These are phyloP conservation scores for Cetoscarus ocellatus DNA, from an alignment of 2,797 vertebrate genomes.

Conservation along the genomic window DNA sequence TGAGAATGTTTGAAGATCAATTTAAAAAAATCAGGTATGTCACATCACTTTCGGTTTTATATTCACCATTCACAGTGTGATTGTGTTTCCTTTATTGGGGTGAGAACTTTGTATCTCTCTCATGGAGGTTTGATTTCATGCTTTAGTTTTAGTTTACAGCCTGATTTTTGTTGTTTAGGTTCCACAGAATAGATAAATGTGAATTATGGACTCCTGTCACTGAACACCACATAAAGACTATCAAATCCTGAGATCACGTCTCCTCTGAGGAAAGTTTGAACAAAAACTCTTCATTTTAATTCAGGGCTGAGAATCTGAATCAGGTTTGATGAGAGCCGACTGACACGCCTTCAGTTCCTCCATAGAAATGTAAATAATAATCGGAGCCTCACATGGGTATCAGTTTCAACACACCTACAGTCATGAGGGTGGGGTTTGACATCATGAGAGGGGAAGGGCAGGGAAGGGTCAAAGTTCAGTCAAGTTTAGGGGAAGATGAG, in stretches of 20 bases:
- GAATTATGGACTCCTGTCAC: too few species aligned
- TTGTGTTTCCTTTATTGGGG: too few species aligned
- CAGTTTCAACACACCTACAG: neutral
- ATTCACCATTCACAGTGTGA: too few species aligned
- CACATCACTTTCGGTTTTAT: too few species aligned
- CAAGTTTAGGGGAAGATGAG: neutral
- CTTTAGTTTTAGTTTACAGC: neutral
- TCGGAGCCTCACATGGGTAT: neutral
- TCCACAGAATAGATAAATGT: too few species aligned
- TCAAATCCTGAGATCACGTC: too few species aligned
- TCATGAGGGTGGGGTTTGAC: neutral
- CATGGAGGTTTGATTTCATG: too few species aligned
- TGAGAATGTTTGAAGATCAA: too few species aligned
- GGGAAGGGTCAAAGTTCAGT: neutral
- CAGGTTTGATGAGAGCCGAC: neutral
- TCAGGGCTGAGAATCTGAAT: neutral
- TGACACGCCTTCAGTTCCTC: neutral
- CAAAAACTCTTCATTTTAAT: neutral
- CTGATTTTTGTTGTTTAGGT: too few species aligned
- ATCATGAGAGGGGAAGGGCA: neutral
- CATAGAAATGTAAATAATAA: conserved; percentile 5
- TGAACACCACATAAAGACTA: too few species aligned
- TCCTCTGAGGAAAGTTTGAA: neutral
- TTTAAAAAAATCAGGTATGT: too few species aligned
- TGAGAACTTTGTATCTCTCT: too few species aligned